phyloP scores from a whole-genome alignment of 2,797 vertebrate species.

The Coendou prehensilis region DNA sequence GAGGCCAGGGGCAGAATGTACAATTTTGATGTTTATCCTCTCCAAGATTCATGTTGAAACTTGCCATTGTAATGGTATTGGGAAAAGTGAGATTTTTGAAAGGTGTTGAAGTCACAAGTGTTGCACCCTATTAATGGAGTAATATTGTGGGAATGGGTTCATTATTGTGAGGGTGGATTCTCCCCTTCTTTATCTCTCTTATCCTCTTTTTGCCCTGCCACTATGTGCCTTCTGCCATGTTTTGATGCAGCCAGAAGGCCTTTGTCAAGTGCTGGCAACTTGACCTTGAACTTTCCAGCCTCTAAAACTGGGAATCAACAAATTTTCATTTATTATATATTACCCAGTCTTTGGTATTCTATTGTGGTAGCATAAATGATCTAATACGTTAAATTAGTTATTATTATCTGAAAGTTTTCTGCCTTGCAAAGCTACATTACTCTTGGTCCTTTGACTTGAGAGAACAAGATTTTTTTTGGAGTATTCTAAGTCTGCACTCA shows the following conservation, averaged over 20 bases:
- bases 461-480: neutral
- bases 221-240: neutral
- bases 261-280: too few relatives aligned
- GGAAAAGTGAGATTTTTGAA: neutral
- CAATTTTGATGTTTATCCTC: neutral
- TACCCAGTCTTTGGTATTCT: neutral
- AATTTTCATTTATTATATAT: too few relatives aligned
- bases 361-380: neutral
- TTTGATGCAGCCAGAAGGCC: neutral
- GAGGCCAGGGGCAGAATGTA: neutral
- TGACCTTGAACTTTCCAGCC: too few relatives aligned
- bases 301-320: too few relatives aligned
- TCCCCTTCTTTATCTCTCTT: neutral
- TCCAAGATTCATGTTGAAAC: neutral
- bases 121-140: neutral
- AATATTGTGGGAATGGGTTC: neutral
- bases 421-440: neutral
- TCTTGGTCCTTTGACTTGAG: neutral
- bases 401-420: conserved; percentile 33
- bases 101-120: neutral
- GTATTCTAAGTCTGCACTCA: neutral
- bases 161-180: neutral
- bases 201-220: neutral
- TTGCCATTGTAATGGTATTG: too few relatives aligned
- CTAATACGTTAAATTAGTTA: neutral